Evolutionary conservation across 1,140 invertebrate species (phyloP).

Genomic region (Apocrypta bakeri): DNA sequence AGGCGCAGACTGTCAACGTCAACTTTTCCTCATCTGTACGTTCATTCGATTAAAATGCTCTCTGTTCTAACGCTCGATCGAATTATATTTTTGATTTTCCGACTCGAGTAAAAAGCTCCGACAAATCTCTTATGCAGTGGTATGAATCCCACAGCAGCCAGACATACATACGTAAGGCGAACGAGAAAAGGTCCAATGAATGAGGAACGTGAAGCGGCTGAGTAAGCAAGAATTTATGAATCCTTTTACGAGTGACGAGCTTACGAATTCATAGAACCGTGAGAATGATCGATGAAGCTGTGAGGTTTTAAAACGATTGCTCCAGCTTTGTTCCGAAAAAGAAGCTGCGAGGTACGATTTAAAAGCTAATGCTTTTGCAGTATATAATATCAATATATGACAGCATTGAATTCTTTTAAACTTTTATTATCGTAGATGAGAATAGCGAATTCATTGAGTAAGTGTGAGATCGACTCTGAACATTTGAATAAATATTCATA

Average conservation of each 20-base stretch:
- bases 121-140: constrained; percentile 33
- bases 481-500: no score
- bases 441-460: not conserved
- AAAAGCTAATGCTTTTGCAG: not conserved
- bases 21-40: constrained; percentile 11
- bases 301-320: not conserved
- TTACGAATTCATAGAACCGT: not conserved
- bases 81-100: constrained; percentile 34
- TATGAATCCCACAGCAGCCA: not conserved
- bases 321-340: not conserved
- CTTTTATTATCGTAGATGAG: not conserved
- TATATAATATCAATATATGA: not conserved
- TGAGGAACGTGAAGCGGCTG: not conserved
- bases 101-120: not conserved
- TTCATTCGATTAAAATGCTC: constrained; percentile 25
- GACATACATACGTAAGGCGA: constrained; percentile 10
- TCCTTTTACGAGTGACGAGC: not conserved
- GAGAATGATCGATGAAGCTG: not conserved
- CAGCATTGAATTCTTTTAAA: not conserved
- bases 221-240: constrained; percentile 19
- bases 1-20: not conserved
- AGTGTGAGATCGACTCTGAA: no score
- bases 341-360: not conserved
- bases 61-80: not conserved
- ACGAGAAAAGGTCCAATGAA: not conserved